phyloP scores from a whole-genome alignment of 2,113 vertebrate species.

The Oreotragus oreotragus region DNA sequence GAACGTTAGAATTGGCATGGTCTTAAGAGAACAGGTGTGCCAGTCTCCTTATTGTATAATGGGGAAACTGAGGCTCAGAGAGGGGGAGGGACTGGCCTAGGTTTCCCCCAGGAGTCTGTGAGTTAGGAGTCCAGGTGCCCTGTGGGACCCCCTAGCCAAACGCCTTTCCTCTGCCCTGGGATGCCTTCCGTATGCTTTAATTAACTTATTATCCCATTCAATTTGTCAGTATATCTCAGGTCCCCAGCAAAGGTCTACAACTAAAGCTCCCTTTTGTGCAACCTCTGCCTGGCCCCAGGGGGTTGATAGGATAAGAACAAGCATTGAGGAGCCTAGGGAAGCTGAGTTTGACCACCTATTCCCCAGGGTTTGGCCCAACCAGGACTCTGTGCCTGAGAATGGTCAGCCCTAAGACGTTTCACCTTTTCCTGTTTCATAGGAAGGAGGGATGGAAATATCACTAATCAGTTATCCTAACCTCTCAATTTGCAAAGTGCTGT shows the following conservation, averaged over 20 bases:
- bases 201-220: conserved; percentile 79
- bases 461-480: background rate
- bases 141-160: background rate
- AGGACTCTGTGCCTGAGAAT: background rate
- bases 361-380: background rate
- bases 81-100: background rate
- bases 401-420: background rate
- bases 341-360: conserved; percentile 44
- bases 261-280: conserved; percentile 61
- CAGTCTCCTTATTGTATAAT: background rate
- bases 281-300: conserved; percentile 20
- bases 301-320: conserved; percentile 32
- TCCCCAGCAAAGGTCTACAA: conserved; percentile 58
- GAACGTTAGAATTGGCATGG: conserved; percentile 18
- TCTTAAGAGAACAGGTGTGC: conserved; percentile 15
- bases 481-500: background rate
- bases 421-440: background rate
- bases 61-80: conserved; percentile 47
- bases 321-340: background rate
- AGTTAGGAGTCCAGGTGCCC: background rate
- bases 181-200: conserved; percentile 75
- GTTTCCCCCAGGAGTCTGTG: background rate
- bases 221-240: conserved; percentile 69
- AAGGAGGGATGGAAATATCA: background rate
- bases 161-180: conserved; percentile 2